Evolutionary conservation across 37 sponge, comb jelly and placozoan species (phyloP), one percentile per base, ranked within the genome.

Genomic region (Geodia barretti): DNA sequence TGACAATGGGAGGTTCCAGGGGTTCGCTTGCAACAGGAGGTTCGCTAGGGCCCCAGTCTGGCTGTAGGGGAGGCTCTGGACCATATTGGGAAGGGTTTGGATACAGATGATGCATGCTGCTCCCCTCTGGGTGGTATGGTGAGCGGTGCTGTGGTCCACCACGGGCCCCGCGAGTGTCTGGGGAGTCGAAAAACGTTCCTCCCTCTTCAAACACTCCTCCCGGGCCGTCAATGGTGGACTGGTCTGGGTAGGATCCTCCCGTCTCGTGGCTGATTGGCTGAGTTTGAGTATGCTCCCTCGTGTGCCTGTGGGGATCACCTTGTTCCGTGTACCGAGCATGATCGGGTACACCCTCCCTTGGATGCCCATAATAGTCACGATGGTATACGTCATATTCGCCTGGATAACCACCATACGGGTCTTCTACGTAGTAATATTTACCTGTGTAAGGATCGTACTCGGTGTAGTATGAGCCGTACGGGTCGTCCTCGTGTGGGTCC

Each of bases 1-100:
- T 28, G n/a, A 89, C 78, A 4, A 74, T 60, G 67, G 81, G 47
- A 30, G 79, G 79, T 1, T 24, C 39, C 73, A 7, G 38, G n/a
- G 38, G 73, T 33, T 71, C 73, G 32, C 17, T 39, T 35, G n/a
- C 73, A 71, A 14, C 11, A 47, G 54, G 54, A 7, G 7, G 11
- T 47, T 47, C 54, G 11, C 7, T 17, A 17, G 54, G 14, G 7
- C 11, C 54, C 54, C 54, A 47, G 11, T 17, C 11, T 17, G 54
- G 54, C 54, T 47, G 54, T 47, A 47, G 7, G 54, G 54, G 54
- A 47, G 54, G 54, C 14, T 47, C 54, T 14, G 7, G 54, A 47
- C 14, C 54, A 47, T 47, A 17, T 7, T 14, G 54, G 14, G 54
- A 14, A 14, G 7, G 14, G 11, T 47, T 14, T 47, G 54, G 54